These are phyloP conservation scores for Eledone cirrhosa DNA, from an alignment of 2,888 invertebrate genomes.

Conservation along the genomic window DNA sequence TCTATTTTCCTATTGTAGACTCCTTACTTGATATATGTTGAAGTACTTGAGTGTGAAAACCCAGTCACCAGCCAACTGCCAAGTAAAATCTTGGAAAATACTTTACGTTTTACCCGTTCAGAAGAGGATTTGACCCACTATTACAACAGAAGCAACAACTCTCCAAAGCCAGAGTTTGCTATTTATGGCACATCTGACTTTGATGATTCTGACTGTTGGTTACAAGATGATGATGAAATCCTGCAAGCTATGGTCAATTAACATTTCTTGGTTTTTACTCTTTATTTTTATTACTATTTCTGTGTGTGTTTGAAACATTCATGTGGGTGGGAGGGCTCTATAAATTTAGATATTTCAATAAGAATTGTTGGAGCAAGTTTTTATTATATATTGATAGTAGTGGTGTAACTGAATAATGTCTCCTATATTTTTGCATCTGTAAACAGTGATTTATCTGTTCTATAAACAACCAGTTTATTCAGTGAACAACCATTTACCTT, in stretches of 20 bases:
- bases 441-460: not conserved
- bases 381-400: not conserved
- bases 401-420: too few relatives aligned
- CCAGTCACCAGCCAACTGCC: constrained; percentile 86
- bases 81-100: constrained; percentile 75
- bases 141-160: constrained; percentile 38
- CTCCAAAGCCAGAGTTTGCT: constrained; percentile 57
- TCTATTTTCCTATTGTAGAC: constrained; percentile 72
- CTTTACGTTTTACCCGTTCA: constrained; percentile 87
- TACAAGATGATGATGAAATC: constrained; percentile 95
- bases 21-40: constrained; percentile 97
- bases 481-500: too few relatives aligned
- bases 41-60: constrained; percentile 89
- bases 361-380: not conserved
- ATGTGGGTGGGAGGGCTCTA: too few relatives aligned
- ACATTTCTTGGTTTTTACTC: too few relatives aligned
- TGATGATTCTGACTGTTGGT: constrained; percentile 80
- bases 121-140: constrained; percentile 81
- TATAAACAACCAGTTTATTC: too few relatives aligned
- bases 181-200: constrained; percentile 56
- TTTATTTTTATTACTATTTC: too few relatives aligned
- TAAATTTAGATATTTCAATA: not conserved
- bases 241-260: constrained; percentile 72
- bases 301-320: too few relatives aligned
- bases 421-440: too few relatives aligned